Percentiles rank a stretch among this genome's conserved stretches.
phyloP scores from a whole-genome alignment of 1,140 invertebrate species.

The Papilio xuthus region DNA sequence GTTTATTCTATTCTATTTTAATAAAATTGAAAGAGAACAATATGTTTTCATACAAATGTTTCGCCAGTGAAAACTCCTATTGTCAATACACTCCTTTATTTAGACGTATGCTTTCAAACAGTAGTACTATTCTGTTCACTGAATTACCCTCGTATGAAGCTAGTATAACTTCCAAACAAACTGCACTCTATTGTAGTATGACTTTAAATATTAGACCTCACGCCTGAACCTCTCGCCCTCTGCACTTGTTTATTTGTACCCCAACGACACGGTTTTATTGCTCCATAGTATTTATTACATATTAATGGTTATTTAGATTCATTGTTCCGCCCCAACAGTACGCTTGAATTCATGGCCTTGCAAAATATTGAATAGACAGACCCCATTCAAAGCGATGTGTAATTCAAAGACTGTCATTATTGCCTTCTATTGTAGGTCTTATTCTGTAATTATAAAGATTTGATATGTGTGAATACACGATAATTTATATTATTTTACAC shows the following conservation, averaged over 20 bases:
- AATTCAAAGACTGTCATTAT: constrained; percentile 67
- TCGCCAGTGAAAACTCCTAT: neutral
- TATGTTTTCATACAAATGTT: neutral
- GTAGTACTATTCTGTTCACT: neutral
- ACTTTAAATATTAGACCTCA: constrained; percentile 48
- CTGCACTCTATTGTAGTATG: constrained; percentile 44
- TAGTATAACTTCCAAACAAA: constrained; percentile 10
- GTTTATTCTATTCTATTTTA: no score
- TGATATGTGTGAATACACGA: neutral
- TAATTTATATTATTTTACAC: neutral
- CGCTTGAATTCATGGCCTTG: constrained; percentile 77
- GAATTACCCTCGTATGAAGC: neutral
- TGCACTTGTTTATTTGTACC: constrained; percentile 79
- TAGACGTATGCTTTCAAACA: neutral
- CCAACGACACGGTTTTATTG: constrained; percentile 68
- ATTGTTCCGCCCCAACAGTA: constrained; percentile 78
- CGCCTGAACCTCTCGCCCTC: constrained; percentile 58
- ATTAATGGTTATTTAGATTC: constrained; percentile 81
- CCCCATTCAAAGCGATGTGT: constrained; percentile 64
- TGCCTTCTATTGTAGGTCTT: constrained; percentile 56
- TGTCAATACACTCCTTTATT: neutral
- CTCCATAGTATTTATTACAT: constrained; percentile 80
- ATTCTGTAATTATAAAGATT: constrained; percentile 55
- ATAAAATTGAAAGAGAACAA: no score
- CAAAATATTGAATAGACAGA: constrained; percentile 66